These are phyloP conservation scores for Eupithecia subumbrata DNA, from an alignment of 2,888 invertebrate genomes.

Conservation along the genomic window DNA sequence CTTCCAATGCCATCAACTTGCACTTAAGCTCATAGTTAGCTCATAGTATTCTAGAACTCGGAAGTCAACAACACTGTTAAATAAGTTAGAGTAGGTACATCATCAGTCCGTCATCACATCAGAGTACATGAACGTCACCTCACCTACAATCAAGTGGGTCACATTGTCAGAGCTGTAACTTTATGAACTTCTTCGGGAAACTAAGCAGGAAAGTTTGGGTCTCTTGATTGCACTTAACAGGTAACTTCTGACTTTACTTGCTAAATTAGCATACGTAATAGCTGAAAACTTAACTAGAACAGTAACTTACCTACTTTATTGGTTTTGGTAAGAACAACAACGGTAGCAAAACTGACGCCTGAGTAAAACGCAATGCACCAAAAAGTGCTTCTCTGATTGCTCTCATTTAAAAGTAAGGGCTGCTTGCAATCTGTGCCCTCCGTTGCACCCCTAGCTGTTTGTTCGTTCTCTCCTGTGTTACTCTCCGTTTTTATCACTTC, in stretches of 20 bases:
- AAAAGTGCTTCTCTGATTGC: conserved; percentile 18
- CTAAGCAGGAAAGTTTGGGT: not conserved
- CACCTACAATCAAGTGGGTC: not conserved
- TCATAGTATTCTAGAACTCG: not conserved
- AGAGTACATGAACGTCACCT: too few relatives aligned
- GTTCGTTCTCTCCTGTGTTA: not conserved
- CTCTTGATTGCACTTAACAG: not conserved
- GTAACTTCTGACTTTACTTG: not conserved
- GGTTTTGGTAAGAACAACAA: too few relatives aligned
- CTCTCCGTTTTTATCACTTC: not conserved
- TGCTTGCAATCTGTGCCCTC: not conserved
- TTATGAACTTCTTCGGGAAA: not conserved
- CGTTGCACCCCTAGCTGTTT: not conserved
- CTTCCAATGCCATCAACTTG: not conserved
- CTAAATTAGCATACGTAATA: not conserved
- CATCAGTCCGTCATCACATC: too few relatives aligned
- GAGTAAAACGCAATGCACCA: conserved; percentile 1
- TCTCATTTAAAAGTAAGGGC: conserved; percentile 14
- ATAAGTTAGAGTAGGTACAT: not conserved
- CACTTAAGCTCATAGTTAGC: not conserved
- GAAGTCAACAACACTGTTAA: too few relatives aligned
- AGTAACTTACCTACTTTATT: not conserved
- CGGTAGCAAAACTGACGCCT: conserved; percentile 23
- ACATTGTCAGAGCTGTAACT: not conserved
- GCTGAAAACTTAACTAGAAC: not conserved